Evolutionary conservation across 2,113 vertebrate species (phyloP), one percentile per base, ranked within the genome.

Genomic region (Nibea albiflora): DNA sequence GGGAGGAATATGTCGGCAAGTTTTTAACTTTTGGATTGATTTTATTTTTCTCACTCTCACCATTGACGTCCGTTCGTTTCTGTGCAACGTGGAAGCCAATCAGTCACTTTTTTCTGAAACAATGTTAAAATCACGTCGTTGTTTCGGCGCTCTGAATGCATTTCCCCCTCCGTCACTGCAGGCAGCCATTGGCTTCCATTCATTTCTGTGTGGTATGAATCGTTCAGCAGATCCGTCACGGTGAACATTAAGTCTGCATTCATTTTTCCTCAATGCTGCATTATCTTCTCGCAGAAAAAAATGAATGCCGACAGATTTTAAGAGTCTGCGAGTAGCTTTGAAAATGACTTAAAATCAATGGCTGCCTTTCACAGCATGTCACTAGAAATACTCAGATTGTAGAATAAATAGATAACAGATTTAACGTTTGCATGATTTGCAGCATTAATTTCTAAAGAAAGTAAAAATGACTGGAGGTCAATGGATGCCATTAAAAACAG

Each of bases 171-270:
- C 7, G 1, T 3, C 44, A 12, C 2, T 67, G 3, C 14, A 58
- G 28, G 16, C 46, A n/a, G 57, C 46, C 76, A 56, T 14, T 72
- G 68, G 20, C 17, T 58, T 50, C 52, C 69, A 66, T 73, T 68
- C 0, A 61, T 52, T 57, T 46, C 58, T 26, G 3, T 53, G 46
- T 14, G 5, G 4, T 22, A 11, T 17, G 20, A 74, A 20, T 24
- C 22, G 1, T 20, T 35, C 3, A 35, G 17, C 46, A 24, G 56
- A 61, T 22, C 5, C 5, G 10, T 44, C 28, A 35, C 26, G 11
- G 12, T 2, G 14, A 54, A n/a, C 66, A 22, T 35, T 11, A 6
- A 26, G 44, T 42, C 46, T 52, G 63, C 42, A 22, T 52, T n/a
- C 4, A 14, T 54, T 31, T 50, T 24, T 35, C 4, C 4, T 47